Conservation (phyloP, 2,797 vertebrate genomes). For the Rhynchotus rufescens region DNA sequence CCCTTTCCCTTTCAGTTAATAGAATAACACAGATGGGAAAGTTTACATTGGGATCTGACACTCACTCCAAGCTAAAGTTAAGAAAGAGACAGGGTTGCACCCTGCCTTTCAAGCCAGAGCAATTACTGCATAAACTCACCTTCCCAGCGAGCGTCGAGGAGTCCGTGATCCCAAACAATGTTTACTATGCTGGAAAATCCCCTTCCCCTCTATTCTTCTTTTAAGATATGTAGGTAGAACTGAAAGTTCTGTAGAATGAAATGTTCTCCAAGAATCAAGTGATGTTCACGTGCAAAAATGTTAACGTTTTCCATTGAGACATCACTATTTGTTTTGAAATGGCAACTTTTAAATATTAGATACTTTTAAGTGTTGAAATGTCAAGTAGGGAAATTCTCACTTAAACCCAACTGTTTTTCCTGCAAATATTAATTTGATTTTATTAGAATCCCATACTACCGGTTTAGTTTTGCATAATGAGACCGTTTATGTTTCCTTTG, state of each 20-base stretch:
- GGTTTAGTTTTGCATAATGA: background rate
- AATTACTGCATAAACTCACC: constrained; percentile 22
- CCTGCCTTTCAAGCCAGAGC: constrained; percentile 32
- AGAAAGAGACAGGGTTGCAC: constrained; percentile 43
- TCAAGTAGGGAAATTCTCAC: background rate
- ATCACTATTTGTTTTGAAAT: background rate
- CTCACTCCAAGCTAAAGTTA: background rate
- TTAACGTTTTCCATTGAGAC: background rate
- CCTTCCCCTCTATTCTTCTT: background rate
- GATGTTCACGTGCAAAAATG: constrained; percentile 22
- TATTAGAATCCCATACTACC: background rate
- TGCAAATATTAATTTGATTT: background rate
- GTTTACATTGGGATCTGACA: constrained; percentile 71
- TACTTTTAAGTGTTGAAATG: background rate
- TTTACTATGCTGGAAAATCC: background rate
- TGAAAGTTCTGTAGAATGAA: background rate
- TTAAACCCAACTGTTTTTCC: background rate
- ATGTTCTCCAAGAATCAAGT: background rate
- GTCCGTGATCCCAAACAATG: background rate
- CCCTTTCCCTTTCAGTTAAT: constrained; percentile 77
- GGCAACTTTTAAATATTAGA: constrained; percentile 15
- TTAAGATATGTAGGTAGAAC: background rate
- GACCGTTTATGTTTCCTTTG: background rate
- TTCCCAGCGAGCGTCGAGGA: background rate
- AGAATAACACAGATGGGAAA: constrained; percentile 84